These are phyloP conservation scores for Sycobia sp. DNA, from an alignment of 1,140 invertebrate genomes.

Conservation along the genomic window DNA sequence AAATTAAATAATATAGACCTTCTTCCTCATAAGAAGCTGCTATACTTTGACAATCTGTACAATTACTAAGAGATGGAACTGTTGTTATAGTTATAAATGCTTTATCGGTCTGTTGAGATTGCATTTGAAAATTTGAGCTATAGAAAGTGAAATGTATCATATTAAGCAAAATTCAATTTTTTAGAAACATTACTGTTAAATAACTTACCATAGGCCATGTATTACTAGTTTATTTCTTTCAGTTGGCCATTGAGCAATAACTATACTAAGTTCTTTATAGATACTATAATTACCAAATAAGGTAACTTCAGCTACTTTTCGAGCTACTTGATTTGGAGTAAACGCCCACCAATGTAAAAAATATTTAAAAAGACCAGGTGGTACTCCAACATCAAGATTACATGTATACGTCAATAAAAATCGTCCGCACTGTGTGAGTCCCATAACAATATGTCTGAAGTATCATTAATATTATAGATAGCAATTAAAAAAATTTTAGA, in stretches of 20 bases:
- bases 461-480: conserved; percentile 13
- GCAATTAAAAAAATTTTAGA: not conserved
- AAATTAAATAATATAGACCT: conserved; percentile 47
- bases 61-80: conserved; percentile 67
- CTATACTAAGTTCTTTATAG: conserved; percentile 66
- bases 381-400: conserved; percentile 63
- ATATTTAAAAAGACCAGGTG: conserved; percentile 62
- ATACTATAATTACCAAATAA: conserved; percentile 73
- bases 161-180: conserved; percentile 14
- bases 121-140: conserved; percentile 47
- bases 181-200: conserved; percentile 12
- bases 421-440: conserved; percentile 89
- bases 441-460: conserved; percentile 85
- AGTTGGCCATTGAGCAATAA: conserved; percentile 74
- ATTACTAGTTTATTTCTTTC: conserved; percentile 69
- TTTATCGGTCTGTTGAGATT: conserved; percentile 58
- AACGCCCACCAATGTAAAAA: conserved; percentile 76
- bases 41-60: conserved; percentile 66
- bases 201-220: conserved; percentile 69
- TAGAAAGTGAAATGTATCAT: conserved; percentile 23
- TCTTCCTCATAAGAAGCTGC: conserved; percentile 68
- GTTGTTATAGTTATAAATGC: conserved; percentile 66
- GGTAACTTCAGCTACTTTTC: conserved; percentile 71
- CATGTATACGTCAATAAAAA: conserved; percentile 88
- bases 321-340: conserved; percentile 65